Base-by-base conservation (phyloP, 2,888 invertebrate genomes). In the Synanthedon tipuliformis region DNA sequence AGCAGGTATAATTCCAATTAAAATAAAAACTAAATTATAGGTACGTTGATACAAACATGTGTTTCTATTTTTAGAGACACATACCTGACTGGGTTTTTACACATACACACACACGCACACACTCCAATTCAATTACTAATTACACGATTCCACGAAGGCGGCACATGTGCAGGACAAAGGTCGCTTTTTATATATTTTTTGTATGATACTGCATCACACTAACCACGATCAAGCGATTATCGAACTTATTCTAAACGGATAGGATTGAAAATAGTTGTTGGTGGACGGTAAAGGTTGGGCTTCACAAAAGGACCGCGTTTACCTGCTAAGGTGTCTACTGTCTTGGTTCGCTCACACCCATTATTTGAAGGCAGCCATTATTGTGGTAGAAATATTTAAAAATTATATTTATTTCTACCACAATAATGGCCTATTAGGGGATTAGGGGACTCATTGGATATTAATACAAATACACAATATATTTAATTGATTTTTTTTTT, bases 81-180 rank as follows among this genome's bases (percentile, higher is more conserved):
- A 13, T 16, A 23, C 49, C 49, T 18, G 12, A 13, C 18, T 49
- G 18, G 49, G 18, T 49, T 49, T 18, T 16, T 18, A 15, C 49
- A 12, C 27, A 50, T 13, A 40, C 4, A 50, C 45, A n/a, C 13
- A 45, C 45, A 45, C n/a, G 1, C 45, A 45, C 15, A 45, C 45
- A 45, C 7, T 12, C 15, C 18, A 50, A n/a, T 34, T 15, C 50
- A 56, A 58, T 60, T 58, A 57, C 55, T 73, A 74, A 74, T 74
- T 72, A 72, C 63, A 58, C 57, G 56, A 58, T 78, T 78, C 77
- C 63, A 54, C 57, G 74, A 78, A 74, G 62, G 59, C 63, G 60
- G 62, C 71, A 75, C 75, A 78, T 72, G 66, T 73, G 68, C n/a
- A 41, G 61, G 61, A 73, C 74, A 73, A 69, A 69, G 69, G 63